Conservation (phyloP, 2,797 vertebrate species). For the Gallinago stenura region DNA sequence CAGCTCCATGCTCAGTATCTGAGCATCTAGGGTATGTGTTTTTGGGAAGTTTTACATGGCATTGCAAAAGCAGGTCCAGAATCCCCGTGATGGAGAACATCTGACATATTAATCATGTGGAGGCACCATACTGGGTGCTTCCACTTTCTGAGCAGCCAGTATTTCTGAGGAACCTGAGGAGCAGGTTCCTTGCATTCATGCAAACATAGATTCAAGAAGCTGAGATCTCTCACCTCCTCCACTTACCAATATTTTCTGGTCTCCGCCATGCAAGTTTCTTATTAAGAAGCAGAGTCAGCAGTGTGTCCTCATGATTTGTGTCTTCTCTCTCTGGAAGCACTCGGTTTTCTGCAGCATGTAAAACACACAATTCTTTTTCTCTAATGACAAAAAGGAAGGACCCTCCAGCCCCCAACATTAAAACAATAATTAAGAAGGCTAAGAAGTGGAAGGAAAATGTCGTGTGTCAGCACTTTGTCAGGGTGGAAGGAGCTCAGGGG, state of each 20-base stretch:
- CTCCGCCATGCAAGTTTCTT: slow-evolving; percentile 59
- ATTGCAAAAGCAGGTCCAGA: not conserved
- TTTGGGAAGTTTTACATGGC: not conserved
- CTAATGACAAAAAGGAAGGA: not conserved
- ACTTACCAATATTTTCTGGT: slow-evolving; percentile 66
- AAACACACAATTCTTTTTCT: not conserved
- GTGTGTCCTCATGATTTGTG: slow-evolving; percentile 42
- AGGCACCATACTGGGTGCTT: not conserved
- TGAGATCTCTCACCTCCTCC: not conserved
- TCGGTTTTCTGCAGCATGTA: slow-evolving; percentile 62
- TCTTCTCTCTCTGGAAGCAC: slow-evolving; percentile 70
- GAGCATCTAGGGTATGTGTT: rapidly evolving
- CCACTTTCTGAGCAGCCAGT: not conserved
- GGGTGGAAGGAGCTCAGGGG: not conserved
- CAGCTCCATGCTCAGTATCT: not conserved
- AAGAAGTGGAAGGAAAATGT: not conserved
- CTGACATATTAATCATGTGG: not conserved
- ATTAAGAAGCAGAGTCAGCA: slow-evolving; percentile 73
- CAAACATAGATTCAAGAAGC: not conserved
- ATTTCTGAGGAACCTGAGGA: slow-evolving; percentile 2
- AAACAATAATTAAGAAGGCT: not conserved
- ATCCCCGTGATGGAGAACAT: not conserved
- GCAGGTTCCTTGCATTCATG: not conserved
- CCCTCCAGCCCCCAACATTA: not conserved
- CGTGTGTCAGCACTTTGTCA: not conserved